A percentile compares a stretch with the other conserved stretches of the same genome.
These are phyloP conservation scores for Takifugu rubripes DNA, from an alignment of 2,797 vertebrate genomes.

Conservation along the genomic window DNA sequence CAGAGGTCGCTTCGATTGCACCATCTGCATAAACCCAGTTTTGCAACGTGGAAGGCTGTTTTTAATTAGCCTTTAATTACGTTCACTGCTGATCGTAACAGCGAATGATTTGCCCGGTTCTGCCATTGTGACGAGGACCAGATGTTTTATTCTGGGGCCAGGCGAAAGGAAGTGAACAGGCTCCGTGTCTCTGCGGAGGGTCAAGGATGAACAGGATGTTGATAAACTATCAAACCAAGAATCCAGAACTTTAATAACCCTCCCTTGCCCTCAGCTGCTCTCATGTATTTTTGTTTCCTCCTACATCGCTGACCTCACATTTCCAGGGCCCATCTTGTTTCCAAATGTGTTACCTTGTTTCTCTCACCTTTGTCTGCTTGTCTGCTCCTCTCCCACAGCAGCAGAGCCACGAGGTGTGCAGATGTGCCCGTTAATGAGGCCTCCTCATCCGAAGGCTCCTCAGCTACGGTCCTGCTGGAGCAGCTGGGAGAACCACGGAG, in stretches of 20 bases:
- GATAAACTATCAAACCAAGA: constrained; percentile 51
- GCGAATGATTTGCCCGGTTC: constrained; percentile 45
- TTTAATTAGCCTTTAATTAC: constrained; percentile 34
- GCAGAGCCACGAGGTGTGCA: constrained; percentile 30
- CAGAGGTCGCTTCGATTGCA: constrained; percentile 2
- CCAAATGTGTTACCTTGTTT: not conserved
- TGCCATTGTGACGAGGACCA: constrained; percentile 41
- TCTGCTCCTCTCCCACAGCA: constrained; percentile 10
- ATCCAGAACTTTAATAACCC: constrained; percentile 5
- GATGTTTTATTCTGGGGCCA: constrained; percentile 49
- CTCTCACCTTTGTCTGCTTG: constrained; percentile 28
- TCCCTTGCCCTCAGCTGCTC: not conserved
- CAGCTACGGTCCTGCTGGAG: constrained; percentile 12
- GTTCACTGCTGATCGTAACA: constrained; percentile 49
- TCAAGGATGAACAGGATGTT: constrained; percentile 64
- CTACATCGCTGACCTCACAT: not conserved
- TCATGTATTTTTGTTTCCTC: constrained; percentile 5
- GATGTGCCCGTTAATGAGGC: constrained; percentile 36
- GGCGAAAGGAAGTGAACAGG: constrained; percentile 43
- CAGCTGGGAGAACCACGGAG: not conserved
- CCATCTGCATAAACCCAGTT: constrained; percentile 20
- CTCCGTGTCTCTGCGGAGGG: constrained; percentile 28
- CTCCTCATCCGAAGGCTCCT: constrained; percentile 39
- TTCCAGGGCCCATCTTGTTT: not conserved
- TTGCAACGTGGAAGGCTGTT: constrained; percentile 23